Conservation (phyloP, 2,888 invertebrate species). For the Drosophila parthenogenetica region DNA sequence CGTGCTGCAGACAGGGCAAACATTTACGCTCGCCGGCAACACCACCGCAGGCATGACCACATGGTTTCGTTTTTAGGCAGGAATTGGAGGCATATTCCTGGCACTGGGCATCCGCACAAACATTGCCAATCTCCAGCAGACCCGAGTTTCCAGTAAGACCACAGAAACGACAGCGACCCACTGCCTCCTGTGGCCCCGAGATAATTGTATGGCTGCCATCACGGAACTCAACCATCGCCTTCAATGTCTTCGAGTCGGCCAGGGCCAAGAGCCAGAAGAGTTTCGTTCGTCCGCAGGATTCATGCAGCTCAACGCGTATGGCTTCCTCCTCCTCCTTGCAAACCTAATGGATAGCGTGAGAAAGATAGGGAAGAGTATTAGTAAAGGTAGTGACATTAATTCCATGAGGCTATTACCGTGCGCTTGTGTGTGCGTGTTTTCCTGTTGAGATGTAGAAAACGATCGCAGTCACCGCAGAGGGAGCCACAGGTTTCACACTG, state of each 20-base stretch:
- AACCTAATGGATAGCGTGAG: conserved; percentile 70
- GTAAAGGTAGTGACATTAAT: not conserved
- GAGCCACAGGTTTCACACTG: conserved; percentile 96
- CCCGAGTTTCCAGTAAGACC: conserved; percentile 93
- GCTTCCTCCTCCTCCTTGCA: conserved; percentile 98
- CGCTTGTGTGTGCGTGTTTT: conserved; percentile 93
- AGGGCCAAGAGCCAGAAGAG: conserved; percentile 97
- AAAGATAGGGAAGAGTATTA: not conserved
- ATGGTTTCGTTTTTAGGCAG: conserved; percentile 92
- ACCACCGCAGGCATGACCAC: conserved; percentile 97
- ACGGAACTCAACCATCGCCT: conserved; percentile 95
- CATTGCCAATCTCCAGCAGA: conserved; percentile 95
- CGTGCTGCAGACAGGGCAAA: conserved; percentile 95
- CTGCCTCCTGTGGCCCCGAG: conserved; percentile 85
- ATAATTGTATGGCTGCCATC: conserved; percentile 88
- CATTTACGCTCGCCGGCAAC: conserved; percentile 94
- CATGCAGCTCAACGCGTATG: conserved; percentile 98
- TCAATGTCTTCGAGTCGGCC: conserved; percentile 96
- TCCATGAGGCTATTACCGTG: conserved; percentile 74
- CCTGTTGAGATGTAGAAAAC: conserved; percentile 96
- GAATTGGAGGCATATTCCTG: conserved; percentile 89
- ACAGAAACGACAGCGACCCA: conserved; percentile 96
- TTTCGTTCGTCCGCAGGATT: conserved; percentile 97
- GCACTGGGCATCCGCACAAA: conserved; percentile 97
- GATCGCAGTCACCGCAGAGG: conserved; percentile 97